A percentile compares a stretch with the other conserved stretches of the same genome.
Evolutionary conservation across 2,113 vertebrate species (phyloP).

Genomic region (Pagrus major): DNA sequence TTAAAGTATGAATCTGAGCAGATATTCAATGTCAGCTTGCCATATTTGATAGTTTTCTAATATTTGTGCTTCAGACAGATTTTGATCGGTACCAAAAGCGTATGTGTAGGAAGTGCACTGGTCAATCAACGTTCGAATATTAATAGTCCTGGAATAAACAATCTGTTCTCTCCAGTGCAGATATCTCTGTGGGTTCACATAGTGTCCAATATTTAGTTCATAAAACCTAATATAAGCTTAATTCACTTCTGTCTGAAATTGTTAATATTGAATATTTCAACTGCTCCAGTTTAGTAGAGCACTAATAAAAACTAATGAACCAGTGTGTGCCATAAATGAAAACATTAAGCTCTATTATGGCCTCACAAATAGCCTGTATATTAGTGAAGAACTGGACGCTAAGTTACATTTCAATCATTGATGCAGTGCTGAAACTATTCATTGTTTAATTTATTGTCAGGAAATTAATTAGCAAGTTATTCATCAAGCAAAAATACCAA

Average conservation of each 20-base stretch:
- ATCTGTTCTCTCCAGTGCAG: neutral
- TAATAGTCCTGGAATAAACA: neutral
- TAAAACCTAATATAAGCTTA: neutral
- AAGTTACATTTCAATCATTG: neutral
- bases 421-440: neutral
- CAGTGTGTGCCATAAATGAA: neutral
- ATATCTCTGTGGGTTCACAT: neutral
- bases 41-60: neutral
- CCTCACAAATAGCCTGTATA: neutral
- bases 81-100: no score
- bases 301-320: neutral
- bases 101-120: neutral
- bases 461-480: neutral
- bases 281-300: neutral
- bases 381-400: neutral
- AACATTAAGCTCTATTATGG: neutral
- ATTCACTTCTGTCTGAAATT: neutral
- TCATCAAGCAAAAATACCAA: neutral
- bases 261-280: neutral
- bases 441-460: neutral
- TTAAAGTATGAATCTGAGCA: neutral
- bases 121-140: neutral
- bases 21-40: neutral
- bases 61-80: neutral
- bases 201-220: neutral